These are phyloP conservation scores for Chamaea fasciata DNA, from an alignment of 2,113 vertebrate species.

Conservation along the genomic window DNA sequence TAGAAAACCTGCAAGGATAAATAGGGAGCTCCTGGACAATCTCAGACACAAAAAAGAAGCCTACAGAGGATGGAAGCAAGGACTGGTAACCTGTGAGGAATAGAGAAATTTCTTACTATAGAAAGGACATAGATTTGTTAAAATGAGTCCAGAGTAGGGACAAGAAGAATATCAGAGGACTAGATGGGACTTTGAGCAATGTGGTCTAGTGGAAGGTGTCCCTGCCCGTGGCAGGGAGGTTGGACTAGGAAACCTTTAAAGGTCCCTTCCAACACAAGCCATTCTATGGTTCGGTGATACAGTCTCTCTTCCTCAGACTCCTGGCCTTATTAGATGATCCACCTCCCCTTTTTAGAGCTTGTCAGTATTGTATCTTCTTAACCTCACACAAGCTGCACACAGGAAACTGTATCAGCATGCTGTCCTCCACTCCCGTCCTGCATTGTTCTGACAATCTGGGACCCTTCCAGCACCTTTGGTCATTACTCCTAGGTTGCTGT, in stretches of 20 bases:
- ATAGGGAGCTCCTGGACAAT: background rate
- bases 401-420: background rate
- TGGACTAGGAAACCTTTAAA: background rate
- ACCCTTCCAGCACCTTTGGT: background rate
- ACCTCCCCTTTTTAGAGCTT: background rate
- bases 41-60: background rate
- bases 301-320: background rate
- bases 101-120: background rate
- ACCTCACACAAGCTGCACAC: background rate
- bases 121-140: rapidly evolving
- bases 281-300: rapidly evolving
- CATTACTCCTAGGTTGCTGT: background rate
- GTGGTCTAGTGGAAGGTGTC: background rate
- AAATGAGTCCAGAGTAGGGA: background rate
- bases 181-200: background rate
- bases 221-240: background rate
- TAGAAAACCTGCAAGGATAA: background rate
- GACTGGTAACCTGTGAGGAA: background rate
- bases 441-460: background rate
- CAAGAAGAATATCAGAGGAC: background rate
- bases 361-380: background rate
- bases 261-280: background rate
- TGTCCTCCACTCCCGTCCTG: background rate
- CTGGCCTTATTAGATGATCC: background rate
- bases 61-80: background rate